Evolutionary conservation across 1,140 invertebrate species (phyloP).

Genomic region (Campoletis sonorensis): DNA sequence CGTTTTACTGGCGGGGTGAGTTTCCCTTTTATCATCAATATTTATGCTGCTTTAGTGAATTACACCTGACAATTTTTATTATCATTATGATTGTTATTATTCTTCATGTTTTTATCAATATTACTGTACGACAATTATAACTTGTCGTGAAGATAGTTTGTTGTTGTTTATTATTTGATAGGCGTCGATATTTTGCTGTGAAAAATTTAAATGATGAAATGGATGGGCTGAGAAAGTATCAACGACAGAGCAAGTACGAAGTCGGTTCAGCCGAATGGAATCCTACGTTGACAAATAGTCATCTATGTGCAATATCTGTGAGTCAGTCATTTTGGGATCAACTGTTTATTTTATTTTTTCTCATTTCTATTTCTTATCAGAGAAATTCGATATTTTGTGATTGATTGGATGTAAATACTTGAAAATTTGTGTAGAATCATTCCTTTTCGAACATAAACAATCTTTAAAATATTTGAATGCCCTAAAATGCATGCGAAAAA

Average conservation of each 20-base stretch:
- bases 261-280: slow-evolving; percentile 95
- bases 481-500: slow-evolving; percentile 21
- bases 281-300: slow-evolving; percentile 85
- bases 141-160: slow-evolving; percentile 38
- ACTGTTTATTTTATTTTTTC: not conserved
- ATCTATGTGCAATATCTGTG: slow-evolving; percentile 94
- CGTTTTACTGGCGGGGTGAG: slow-evolving; percentile 90
- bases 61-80: not conserved
- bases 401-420: too few relatives aligned
- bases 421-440: too few relatives aligned
- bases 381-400: too few relatives aligned
- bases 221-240: slow-evolving; percentile 86
- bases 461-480: too few relatives aligned
- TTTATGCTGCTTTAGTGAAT: slow-evolving; percentile 28
- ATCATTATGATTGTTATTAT: too few relatives aligned
- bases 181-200: slow-evolving; percentile 88
- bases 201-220: slow-evolving; percentile 86
- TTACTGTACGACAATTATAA: not conserved
- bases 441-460: too few relatives aligned
- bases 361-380: too few relatives aligned
- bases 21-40: slow-evolving; percentile 48
- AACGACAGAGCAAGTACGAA: slow-evolving; percentile 95
- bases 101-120: not conserved
- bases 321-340: slow-evolving; percentile 66
- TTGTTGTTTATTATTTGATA: slow-evolving; percentile 67